Percentiles rank a stretch among this genome's conserved stretches.
phyloP scores from a whole-genome alignment of 2,888 invertebrate species.

The Drosophila affinis region DNA sequence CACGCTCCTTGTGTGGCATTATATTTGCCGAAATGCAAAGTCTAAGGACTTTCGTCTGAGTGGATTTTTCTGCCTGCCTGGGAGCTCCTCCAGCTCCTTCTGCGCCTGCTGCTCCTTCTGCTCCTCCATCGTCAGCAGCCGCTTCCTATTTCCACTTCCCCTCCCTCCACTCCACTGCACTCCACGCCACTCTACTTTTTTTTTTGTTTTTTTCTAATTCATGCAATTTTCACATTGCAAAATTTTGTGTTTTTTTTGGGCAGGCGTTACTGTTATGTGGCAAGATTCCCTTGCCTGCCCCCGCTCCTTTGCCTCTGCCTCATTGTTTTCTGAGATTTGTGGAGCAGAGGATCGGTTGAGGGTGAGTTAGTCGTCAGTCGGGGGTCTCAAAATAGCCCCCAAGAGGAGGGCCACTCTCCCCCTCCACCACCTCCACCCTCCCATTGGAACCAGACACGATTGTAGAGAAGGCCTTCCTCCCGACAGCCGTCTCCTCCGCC shows the following conservation, averaged over 20 bases:
- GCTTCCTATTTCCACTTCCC: slow-evolving; percentile 27
- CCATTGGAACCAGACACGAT: not conserved
- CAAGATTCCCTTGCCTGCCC: slow-evolving; percentile 3
- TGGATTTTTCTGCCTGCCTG: slow-evolving; percentile 67
- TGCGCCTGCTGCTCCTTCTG: slow-evolving; percentile 21
- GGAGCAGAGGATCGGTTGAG: slow-evolving; percentile 31
- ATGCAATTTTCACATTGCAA: slow-evolving; percentile 72
- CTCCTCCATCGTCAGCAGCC: slow-evolving; percentile 29
- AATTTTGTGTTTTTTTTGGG: slow-evolving; percentile 49
- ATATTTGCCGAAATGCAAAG: slow-evolving; percentile 79
- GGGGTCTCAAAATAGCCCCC: slow-evolving; percentile 29
- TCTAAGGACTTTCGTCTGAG: slow-evolving; percentile 83
- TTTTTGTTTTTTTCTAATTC: slow-evolving; percentile 58
- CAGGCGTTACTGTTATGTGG: slow-evolving; percentile 37
- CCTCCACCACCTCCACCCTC: no score
- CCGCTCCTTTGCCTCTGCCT: slow-evolving; percentile 10
- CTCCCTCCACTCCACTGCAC: slow-evolving; percentile 24
- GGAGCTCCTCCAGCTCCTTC: slow-evolving; percentile 17
- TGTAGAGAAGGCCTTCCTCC: not conserved
- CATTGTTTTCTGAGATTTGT: slow-evolving; percentile 31
- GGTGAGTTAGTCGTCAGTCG: slow-evolving; percentile 22
- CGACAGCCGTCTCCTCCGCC: not conserved
- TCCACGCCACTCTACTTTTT: not conserved
- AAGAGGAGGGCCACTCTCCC: slow-evolving; percentile 14
- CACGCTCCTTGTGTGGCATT: slow-evolving; percentile 49